Evolutionary conservation across 1,140 invertebrate genomes (phyloP), one percentile per base, ranked within the genome.

Genomic region (Brachionus asplanchnoidis): DNA sequence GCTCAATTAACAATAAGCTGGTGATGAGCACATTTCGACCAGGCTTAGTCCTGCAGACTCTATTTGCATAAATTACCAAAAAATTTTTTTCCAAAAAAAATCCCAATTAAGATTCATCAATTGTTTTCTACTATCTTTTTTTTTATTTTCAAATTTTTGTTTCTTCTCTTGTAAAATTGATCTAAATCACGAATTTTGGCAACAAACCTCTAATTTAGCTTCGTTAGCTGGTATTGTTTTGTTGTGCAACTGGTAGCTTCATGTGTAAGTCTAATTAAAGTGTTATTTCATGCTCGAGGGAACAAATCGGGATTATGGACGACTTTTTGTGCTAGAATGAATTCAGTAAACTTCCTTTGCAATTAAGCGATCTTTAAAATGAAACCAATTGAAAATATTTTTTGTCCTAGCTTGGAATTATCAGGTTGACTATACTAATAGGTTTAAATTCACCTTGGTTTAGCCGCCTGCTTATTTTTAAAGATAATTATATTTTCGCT

Each of bases 261-360:
- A 73, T 73, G 68, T 73, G 7, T 73, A 17, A n/a, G 32, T 5
- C 32, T 73, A 73, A 73, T 73, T 73, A 73, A 73, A 73, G 36
- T 73, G 68, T 42, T 73, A 73, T 73, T 73, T 73, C 17, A 73
- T 73, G 68, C 68, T 73, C 68, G 68, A 73, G 42, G 23, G 40
- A 9, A 20, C 9, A 73, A 73, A 73, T 73, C 11, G 42, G 28
- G 28, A 73, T 73, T 73, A 73, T 17, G 17, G 32, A 42, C 68
- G 44, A 46, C 32, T 68, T 68, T 68, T 32, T 28, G 14, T 14
- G 14, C 32, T 12, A 68, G 26, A 32, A 14, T 32, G 32, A n/a
- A 40, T 32, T 32, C 32, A 32, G 14, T 42, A n/a, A 73, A 73
- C 68, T 73, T 73, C 68, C 68, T 73, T 40, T 42, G 11, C 9